Conservation (phyloP, 1,140 invertebrate genomes). For the Palaemon carinicauda region DNA sequence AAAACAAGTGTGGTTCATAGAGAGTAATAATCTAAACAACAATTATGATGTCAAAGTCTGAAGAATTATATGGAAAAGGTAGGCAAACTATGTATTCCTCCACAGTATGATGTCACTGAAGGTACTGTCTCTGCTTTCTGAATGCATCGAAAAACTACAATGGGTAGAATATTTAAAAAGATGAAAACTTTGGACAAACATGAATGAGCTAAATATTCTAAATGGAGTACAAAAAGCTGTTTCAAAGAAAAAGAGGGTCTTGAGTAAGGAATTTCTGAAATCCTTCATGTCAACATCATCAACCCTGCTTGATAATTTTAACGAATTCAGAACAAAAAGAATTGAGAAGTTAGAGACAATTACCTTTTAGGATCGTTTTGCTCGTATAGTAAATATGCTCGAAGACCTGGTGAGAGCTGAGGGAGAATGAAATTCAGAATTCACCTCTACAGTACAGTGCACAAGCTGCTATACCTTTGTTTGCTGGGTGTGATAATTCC, state of each 20-base stretch:
- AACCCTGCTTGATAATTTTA: not conserved
- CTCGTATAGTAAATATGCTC: not conserved
- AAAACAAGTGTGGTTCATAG: not conserved
- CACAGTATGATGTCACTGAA: no score
- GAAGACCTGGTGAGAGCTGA: conserved; percentile 25
- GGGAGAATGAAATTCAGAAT: not conserved
- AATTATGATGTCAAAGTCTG: no score
- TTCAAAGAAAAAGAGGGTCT: not conserved
- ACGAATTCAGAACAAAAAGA: not conserved
- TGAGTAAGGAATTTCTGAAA: not conserved
- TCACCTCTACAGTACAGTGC: not conserved
- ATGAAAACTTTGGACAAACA: not conserved
- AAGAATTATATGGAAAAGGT: no score
- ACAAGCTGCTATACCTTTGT: not conserved
- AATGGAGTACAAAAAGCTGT: not conserved
- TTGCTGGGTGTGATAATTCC: conserved; percentile 12
- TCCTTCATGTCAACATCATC: not conserved
- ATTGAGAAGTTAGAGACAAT: not conserved
- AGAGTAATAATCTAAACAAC: no score
- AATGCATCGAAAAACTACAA: not conserved
- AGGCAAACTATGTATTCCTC: no score
- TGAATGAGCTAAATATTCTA: no score
- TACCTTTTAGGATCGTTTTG: conserved; percentile 9
- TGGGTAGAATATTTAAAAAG: not conserved
- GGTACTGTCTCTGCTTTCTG: no score